phyloP scores from a whole-genome alignment of 2,888 invertebrate species.

The Andrena hattorfiana region DNA sequence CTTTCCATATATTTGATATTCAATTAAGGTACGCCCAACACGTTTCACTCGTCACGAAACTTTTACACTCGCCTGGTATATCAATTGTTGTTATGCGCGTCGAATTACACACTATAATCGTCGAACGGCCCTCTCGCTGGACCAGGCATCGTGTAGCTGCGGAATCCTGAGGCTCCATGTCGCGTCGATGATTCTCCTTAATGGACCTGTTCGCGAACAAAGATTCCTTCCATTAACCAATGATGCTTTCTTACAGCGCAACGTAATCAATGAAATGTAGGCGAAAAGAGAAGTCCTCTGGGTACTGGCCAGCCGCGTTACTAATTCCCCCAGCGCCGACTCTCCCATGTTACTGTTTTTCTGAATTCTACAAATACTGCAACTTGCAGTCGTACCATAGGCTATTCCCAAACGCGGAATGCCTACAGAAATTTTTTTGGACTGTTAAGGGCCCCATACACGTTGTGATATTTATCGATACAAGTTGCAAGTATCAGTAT shows the following conservation, averaged over 20 bases:
- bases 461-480: too few relatives aligned
- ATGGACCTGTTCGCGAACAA: constrained; percentile 8
- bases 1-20: constrained; percentile 70
- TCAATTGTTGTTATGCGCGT: constrained; percentile 36
- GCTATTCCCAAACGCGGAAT: too few relatives aligned
- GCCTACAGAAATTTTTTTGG: too few relatives aligned
- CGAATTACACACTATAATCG: constrained; percentile 51
- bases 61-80: constrained; percentile 24
- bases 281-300: too few relatives aligned
- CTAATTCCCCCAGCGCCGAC: too few relatives aligned
- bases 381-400: too few relatives aligned
- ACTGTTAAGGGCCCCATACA: too few relatives aligned
- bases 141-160: constrained; percentile 16
- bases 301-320: too few relatives aligned
- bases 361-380: too few relatives aligned
- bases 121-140: constrained; percentile 24
- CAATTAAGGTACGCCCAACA: constrained; percentile 63
- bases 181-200: constrained; percentile 7
- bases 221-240: neutral
- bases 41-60: constrained; percentile 20
- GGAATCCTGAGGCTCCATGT: constrained; percentile 4
- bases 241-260: neutral
- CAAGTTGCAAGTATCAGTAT: too few relatives aligned
- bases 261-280: neutral
- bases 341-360: too few relatives aligned